Percentiles rank a stretch among this genome's conserved stretches.
These are phyloP conservation scores for Drosophila pegasa DNA, from an alignment of 2,888 invertebrate genomes.

Conservation along the genomic window DNA sequence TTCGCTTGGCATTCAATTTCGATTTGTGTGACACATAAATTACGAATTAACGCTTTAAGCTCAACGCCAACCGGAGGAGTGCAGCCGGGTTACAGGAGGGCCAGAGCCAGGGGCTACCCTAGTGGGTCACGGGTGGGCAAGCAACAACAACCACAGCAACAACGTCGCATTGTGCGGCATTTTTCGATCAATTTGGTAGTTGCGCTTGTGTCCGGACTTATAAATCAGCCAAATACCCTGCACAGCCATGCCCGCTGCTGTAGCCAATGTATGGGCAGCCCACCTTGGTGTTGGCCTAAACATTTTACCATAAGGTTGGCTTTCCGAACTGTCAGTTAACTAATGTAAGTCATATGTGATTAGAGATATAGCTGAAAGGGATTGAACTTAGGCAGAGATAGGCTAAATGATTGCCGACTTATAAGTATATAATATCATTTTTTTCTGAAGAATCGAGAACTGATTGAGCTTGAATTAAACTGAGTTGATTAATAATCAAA, in stretches of 20 bases:
- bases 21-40: slow-evolving; percentile 85
- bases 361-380: background rate
- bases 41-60: slow-evolving; percentile 85
- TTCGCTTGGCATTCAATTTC: slow-evolving; percentile 85
- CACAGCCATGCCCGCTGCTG: background rate
- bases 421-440: background rate
- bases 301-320: slow-evolving; percentile 14
- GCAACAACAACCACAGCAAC: slow-evolving; percentile 29
- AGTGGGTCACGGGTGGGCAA: slow-evolving; percentile 55
- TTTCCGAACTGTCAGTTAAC: background rate
- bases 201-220: slow-evolving; percentile 25
- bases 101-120: slow-evolving; percentile 28
- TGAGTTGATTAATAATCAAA: too few species aligned
- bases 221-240: slow-evolving; percentile 33
- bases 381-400: background rate
- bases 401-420: background rate
- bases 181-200: slow-evolving; percentile 53
- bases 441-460: background rate
- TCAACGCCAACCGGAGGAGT: slow-evolving; percentile 50
- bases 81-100: background rate
- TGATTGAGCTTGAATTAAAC: background rate
- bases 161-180: slow-evolving; percentile 40
- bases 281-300: slow-evolving; percentile 11
- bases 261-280: background rate
- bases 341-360: background rate